Conservation (phyloP, 1,140 invertebrate species). For the Lepidurus packardi region DNA sequence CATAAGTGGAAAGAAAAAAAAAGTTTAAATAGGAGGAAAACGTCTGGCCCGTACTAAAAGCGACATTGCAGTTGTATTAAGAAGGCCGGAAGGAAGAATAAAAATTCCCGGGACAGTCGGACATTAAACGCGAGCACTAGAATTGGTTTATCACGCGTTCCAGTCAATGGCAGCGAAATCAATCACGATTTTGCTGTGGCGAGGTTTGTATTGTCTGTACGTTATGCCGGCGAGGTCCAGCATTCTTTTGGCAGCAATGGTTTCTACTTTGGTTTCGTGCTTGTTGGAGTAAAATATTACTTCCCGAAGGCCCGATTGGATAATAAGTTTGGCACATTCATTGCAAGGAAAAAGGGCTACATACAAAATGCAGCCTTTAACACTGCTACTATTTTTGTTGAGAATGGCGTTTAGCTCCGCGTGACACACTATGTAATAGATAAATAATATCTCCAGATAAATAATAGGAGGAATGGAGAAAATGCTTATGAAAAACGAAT, state of each 20-base stretch:
- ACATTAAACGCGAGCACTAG: neutral
- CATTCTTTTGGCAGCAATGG: slow-evolving; percentile 70
- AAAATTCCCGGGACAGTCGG: slow-evolving; percentile 1
- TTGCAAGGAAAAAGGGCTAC: slow-evolving; percentile 89
- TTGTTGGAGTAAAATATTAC: slow-evolving; percentile 79
- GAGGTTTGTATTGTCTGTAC: slow-evolving; percentile 64
- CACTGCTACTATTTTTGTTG: slow-evolving; percentile 74
- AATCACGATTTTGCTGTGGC: slow-evolving; percentile 57
- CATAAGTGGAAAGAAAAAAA: neutral
- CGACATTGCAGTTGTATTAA: neutral
- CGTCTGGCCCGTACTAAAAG: neutral
- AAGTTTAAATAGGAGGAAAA: slow-evolving; percentile 20
- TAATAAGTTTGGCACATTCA: slow-evolving; percentile 95
- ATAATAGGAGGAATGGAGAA: slow-evolving; percentile 3
- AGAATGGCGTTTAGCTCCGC: slow-evolving; percentile 95
- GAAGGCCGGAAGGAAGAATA: neutral
- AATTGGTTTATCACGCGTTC: slow-evolving; percentile 41
- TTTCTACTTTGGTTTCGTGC: slow-evolving; percentile 58
- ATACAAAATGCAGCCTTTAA: slow-evolving; percentile 76
- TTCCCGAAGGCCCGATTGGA: slow-evolving; percentile 82
- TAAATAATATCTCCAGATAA: slow-evolving; percentile 4
- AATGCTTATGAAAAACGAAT: slow-evolving; percentile 20
- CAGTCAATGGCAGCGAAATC: slow-evolving; percentile 58
- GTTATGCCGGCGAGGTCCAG: slow-evolving; percentile 66
- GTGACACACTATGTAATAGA: slow-evolving; percentile 75